Evolutionary conservation across 2,797 vertebrate genomes (phyloP).

Genomic region (Petrocephalus sullivani): DNA sequence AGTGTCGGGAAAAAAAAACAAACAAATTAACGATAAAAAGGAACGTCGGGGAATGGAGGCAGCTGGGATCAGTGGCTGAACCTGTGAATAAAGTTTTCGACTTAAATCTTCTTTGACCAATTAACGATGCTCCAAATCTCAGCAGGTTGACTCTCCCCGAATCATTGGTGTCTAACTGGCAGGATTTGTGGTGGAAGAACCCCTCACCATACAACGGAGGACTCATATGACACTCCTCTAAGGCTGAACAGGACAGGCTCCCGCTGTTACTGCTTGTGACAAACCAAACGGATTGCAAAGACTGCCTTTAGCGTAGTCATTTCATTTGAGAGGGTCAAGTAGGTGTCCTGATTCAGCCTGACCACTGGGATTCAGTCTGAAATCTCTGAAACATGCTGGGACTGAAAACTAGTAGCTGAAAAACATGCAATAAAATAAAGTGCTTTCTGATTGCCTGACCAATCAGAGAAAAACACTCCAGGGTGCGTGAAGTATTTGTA

Average conservation of each 20-base stretch:
- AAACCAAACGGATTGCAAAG: not conserved
- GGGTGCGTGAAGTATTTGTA: not conserved
- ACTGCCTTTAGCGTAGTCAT: not conserved
- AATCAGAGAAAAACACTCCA: not conserved
- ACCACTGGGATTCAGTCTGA: not conserved
- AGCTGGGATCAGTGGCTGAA: not conserved
- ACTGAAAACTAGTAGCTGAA: not conserved
- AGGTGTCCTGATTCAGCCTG: not conserved
- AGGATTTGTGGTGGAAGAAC: not conserved
- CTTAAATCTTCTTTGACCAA: not conserved
- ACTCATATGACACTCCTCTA: not conserved
- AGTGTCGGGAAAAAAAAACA: not conserved
- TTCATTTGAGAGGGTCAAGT: not conserved
- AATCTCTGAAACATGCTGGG: not conserved
- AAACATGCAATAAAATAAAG: not conserved
- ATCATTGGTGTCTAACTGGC: not conserved
- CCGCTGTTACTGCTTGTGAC: not conserved
- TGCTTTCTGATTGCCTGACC: not conserved
- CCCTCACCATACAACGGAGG: not conserved
- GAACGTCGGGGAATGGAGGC: not conserved
- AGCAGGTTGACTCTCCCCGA: not conserved
- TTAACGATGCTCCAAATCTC: not conserved
- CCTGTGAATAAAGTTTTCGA: not conserved
- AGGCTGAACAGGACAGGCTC: not conserved
- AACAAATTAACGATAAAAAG: not conserved